Conservation (phyloP, 2,113 vertebrate genomes). For the Psittacus erithacus region DNA sequence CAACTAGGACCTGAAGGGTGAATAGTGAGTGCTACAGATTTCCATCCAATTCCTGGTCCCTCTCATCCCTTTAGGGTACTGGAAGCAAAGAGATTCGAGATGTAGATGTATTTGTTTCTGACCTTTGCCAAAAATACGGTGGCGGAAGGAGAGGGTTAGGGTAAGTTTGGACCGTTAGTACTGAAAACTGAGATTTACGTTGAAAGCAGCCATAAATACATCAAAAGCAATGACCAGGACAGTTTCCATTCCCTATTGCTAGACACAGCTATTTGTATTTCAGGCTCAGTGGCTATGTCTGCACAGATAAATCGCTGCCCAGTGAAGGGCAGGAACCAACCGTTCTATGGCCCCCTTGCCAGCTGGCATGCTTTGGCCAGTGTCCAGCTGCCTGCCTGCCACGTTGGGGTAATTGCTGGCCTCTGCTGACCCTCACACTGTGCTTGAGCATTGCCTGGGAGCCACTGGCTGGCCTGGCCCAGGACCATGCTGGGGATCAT, state of each 20-base stretch:
- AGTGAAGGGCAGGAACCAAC: background rate
- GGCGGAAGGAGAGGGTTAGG: background rate
- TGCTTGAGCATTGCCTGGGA: background rate
- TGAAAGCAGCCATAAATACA: conserved; percentile 48
- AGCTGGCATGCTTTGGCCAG: accelerated
- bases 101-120: background rate
- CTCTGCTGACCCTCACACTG: background rate
- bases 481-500: background rate
- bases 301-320: background rate
- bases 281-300: background rate
- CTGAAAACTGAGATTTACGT: conserved; percentile 7
- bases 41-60: background rate
- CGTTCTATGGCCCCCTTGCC: accelerated
- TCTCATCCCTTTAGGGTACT: background rate
- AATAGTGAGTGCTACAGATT: background rate
- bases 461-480: background rate
- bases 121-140: background rate
- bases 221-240: conserved; percentile 21
- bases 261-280: conserved; percentile 36
- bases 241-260: conserved; percentile 60
- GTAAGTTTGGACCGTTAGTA: background rate
- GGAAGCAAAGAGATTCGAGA: background rate
- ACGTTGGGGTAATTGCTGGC: accelerated
- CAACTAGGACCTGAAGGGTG: background rate
- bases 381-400: background rate